phyloP scores from a whole-genome alignment of 2,113 vertebrate species.

The Gallinago media region DNA sequence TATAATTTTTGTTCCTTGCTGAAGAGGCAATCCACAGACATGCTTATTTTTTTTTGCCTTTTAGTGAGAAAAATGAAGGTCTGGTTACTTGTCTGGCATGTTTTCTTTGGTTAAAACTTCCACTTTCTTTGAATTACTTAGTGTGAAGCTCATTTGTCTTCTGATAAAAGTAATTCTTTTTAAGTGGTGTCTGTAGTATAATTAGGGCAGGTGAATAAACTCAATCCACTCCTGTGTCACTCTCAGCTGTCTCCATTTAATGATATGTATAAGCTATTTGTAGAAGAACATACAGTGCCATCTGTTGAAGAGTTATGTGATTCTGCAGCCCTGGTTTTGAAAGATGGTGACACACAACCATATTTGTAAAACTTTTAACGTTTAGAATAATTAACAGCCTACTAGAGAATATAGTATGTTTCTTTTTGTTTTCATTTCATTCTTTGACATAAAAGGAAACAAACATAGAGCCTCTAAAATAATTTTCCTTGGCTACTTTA shows the following conservation, averaged over 20 bases:
- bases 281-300: constrained; percentile 4
- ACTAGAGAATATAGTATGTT: fast-evolving
- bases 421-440: not conserved
- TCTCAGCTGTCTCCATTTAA: not conserved
- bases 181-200: not conserved
- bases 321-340: not conserved
- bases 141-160: not conserved
- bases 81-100: not conserved
- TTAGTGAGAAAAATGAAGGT: not conserved
- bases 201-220: not conserved
- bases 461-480: not conserved
- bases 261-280: not conserved
- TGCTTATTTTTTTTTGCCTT: not conserved
- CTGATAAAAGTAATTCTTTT: not conserved
- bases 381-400: not conserved
- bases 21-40: not conserved
- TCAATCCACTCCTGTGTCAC: not conserved
- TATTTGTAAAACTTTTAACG: not conserved
- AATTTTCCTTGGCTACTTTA: not conserved
- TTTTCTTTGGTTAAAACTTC: not conserved
- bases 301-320: not conserved
- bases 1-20: not conserved
- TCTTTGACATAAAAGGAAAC: not conserved
- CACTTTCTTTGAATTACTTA: not conserved
- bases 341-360: not conserved